Percentiles rank a stretch among this genome's conserved stretches.
Conservation (phyloP, 2,113 vertebrate genomes). For the Urocitellus parryii region DNA sequence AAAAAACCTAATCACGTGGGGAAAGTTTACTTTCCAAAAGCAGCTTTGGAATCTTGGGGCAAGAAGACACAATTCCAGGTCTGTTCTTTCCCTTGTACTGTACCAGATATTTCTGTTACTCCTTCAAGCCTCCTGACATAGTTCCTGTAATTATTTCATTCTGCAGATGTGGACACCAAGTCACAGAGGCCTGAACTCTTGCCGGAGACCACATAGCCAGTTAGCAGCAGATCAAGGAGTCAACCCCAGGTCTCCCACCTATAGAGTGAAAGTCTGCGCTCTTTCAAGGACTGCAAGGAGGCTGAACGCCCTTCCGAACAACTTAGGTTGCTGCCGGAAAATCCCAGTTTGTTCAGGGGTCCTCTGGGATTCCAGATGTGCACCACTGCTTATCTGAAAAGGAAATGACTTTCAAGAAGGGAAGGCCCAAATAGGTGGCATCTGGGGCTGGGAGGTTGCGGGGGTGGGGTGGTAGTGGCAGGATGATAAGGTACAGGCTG, state of each 20-base stretch:
- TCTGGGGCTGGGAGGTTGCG: background rate
- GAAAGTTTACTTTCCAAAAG: slow-evolving; percentile 29
- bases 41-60: background rate
- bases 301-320: background rate
- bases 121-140: background rate
- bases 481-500: background rate
- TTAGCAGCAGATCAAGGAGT: background rate
- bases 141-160: background rate
- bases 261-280: background rate
- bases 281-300: background rate
- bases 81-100: background rate
- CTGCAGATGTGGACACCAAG: slow-evolving; percentile 18
- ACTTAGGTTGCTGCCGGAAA: background rate
- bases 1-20: no score
- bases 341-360: background rate
- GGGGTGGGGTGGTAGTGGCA: background rate
- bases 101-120: background rate
- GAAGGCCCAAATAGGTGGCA: background rate
- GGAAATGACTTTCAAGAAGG: background rate
- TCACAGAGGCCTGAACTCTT: slow-evolving; percentile 38
- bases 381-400: background rate
- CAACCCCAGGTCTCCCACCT: slow-evolving; percentile 31
- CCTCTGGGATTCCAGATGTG: background rate
- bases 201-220: background rate
- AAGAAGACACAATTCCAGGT: slow-evolving; percentile 10